A percentile compares a stretch with the other conserved stretches of the same genome.
Evolutionary conservation across 2,113 vertebrate species (phyloP).

Genomic region (Sinosuthora webbiana): DNA sequence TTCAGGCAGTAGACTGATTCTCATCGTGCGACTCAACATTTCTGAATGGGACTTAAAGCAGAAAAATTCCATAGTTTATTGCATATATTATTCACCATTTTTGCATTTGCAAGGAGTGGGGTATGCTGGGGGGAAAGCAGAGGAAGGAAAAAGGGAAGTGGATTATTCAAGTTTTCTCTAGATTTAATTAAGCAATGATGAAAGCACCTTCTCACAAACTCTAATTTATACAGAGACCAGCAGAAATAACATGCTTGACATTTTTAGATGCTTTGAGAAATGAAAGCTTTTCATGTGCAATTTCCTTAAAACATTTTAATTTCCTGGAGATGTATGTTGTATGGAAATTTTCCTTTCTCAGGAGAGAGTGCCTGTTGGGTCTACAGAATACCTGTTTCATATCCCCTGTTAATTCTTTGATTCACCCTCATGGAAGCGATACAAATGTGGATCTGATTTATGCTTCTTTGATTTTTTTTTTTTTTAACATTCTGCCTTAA

Average conservation of each 20-base stretch:
- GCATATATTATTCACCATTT: not conserved
- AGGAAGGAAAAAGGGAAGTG: not conserved
- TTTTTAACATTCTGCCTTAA: not conserved
- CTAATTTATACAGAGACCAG: slow-evolving; percentile 1
- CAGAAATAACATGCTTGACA: not conserved
- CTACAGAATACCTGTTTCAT: not conserved
- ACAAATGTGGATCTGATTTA: not conserved
- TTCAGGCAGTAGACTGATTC: not conserved
- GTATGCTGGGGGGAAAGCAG: not conserved
- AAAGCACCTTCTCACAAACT: slow-evolving; percentile 12
- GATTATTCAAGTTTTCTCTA: not conserved
- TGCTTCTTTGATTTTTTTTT: not conserved
- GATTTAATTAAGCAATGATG: not conserved
- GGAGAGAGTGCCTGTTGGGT: not conserved
- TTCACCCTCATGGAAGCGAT: not conserved
- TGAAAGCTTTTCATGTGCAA: slow-evolving; percentile 24
- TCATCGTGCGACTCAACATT: not conserved
- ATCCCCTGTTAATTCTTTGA: not conserved
- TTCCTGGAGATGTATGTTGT: not conserved
- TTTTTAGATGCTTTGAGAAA: slow-evolving; percentile 18
- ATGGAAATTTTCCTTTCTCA: not conserved
- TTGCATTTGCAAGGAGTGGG: not conserved
- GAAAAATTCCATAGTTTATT: not conserved
- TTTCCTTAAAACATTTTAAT: slow-evolving; percentile 14
- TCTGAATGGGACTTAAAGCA: not conserved